Evolutionary conservation across 2,888 invertebrate genomes (phyloP), one percentile per base, ranked within the genome.

Genomic region (Mechanitis mazaeus): DNA sequence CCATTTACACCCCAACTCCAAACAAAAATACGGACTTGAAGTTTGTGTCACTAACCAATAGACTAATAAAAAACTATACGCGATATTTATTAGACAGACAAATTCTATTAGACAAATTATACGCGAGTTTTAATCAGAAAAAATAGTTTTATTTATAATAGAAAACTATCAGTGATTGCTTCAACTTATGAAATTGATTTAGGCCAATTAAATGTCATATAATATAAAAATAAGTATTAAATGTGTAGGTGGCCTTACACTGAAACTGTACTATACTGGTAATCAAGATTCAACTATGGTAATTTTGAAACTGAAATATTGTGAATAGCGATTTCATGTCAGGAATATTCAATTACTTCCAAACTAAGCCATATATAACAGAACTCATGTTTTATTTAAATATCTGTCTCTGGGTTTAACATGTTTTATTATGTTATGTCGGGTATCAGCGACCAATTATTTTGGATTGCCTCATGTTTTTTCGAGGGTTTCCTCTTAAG

Each of bases 261-360:
- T 50, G 6, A 70, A 73, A 68, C 78, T 79, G 79, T 79, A 79
- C 83, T 84, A 81, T 80, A 84, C 77, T 78, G 81, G 83, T 85
- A 81, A 85, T 86, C 84, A 85, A 85, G 85, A 86, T 86, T 86
- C 85, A 83, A 83, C 80, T 85, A 86, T 86, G 87, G 77, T 85
- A 87, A 87, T 86, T 77, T 70, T 69, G 63, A 68, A 74, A 78
- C 77, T 75, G 75, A 76, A 61, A 59, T 61, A 64, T 56, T 63
- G 53, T 63, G 54, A 54, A 64, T 57, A 61, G 58, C 55, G 55
- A 59, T 62, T 64, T 59, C 56, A 47, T 60, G 62, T 60, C 56
- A 50, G 50, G 60, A 68, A 68, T 67, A 63, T 61, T 66, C 57
- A 66, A 66, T 61, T 62, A 61, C 61, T 12, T 54, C 20, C 55